Conservation (phyloP, 2,797 vertebrate genomes). For the Buceros bicornis region DNA sequence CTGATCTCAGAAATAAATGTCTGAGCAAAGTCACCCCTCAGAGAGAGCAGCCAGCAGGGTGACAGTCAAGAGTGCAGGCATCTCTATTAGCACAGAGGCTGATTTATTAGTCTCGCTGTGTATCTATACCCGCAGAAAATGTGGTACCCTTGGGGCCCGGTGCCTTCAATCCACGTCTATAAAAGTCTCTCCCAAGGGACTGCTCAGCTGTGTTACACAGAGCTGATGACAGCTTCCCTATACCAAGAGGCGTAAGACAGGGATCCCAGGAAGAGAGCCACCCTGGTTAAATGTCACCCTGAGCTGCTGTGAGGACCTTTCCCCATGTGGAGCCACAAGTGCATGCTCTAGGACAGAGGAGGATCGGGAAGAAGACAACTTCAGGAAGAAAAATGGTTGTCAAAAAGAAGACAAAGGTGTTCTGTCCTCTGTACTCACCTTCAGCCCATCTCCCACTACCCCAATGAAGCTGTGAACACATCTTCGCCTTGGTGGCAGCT, state of each 20-base stretch:
- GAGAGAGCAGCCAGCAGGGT: not conserved
- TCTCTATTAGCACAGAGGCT: not conserved
- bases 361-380: not conserved
- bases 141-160: not conserved
- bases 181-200: not conserved
- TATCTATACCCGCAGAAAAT: not conserved
- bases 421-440: not conserved
- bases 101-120: not conserved
- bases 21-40: not conserved
- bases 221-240: not conserved
- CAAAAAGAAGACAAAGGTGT: not conserved
- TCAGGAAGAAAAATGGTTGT: not conserved
- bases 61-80: not conserved
- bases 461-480: accelerated
- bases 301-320: not conserved
- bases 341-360: not conserved
- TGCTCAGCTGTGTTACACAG: not conserved
- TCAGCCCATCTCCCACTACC: not conserved
- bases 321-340: accelerated
- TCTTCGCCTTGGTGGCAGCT: not conserved
- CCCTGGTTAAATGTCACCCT: not conserved
- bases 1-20: not conserved
- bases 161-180: not conserved
- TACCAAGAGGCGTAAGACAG: not conserved
- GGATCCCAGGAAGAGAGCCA: not conserved